These are phyloP conservation scores for Stigmatopora argus DNA, from an alignment of 2,113 vertebrate species.

Conservation along the genomic window DNA sequence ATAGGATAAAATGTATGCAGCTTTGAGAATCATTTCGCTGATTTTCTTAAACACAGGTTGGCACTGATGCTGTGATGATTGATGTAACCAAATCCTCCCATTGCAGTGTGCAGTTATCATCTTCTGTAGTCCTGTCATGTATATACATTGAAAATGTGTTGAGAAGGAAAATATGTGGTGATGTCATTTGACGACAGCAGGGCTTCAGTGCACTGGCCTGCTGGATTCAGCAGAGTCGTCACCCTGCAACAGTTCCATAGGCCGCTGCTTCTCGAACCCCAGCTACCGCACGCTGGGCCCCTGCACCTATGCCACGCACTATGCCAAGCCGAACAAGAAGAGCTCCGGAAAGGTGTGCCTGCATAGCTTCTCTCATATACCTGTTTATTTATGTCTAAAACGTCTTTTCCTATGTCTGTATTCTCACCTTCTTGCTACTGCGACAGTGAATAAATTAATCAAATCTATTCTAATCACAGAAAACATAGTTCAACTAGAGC, in stretches of 20 bases:
- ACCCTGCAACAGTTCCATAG: slow-evolving; percentile 56
- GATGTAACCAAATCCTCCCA: background rate
- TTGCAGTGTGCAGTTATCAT: background rate
- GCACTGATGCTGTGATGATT: background rate
- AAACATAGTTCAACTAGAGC: no score
- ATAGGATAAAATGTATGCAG: no score
- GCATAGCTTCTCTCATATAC: background rate
- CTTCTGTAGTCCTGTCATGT: background rate
- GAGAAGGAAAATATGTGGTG: background rate
- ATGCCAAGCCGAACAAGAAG: slow-evolving; percentile 75
- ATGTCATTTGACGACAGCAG: slow-evolving; percentile 37
- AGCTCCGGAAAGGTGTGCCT: slow-evolving; percentile 72
- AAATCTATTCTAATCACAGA: no score
- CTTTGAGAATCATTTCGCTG: background rate
- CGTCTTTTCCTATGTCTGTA: no score
- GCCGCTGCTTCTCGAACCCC: slow-evolving; percentile 84
- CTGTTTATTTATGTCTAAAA: no score
- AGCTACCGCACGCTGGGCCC: slow-evolving; percentile 77
- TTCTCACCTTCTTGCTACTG: no score
- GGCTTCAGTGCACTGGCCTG: slow-evolving; percentile 49
- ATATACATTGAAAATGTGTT: background rate
- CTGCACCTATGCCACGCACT: slow-evolving; percentile 75
- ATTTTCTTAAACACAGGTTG: background rate
- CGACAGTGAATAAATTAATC: no score
- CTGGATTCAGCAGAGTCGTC: slow-evolving; percentile 77